Evolutionary conservation across 2,888 invertebrate species (phyloP).

Genomic region (Synanthedon vespiformis): DNA sequence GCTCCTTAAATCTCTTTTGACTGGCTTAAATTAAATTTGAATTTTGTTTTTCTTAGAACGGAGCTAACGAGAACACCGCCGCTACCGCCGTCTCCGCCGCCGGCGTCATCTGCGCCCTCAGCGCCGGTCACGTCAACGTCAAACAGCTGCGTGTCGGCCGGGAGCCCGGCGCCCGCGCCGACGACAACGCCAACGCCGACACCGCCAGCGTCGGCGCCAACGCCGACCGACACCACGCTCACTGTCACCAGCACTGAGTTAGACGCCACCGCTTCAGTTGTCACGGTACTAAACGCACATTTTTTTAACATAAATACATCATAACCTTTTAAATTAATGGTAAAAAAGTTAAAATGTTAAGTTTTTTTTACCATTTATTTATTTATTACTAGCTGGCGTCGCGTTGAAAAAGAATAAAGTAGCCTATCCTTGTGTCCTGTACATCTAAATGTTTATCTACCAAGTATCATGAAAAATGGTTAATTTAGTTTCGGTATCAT

Average conservation of each 20-base stretch:
- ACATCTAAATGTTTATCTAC: no score
- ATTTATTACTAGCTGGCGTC: no score
- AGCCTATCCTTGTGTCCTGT: no score
- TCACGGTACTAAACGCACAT: conserved; percentile 4
- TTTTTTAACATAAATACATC: no score
- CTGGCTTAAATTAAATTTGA: no score
- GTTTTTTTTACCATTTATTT: no score
- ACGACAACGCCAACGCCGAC: conserved; percentile 12
- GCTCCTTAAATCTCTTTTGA: no score
- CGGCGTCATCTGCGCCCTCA: conserved; percentile 45
- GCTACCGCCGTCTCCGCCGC: conserved; percentile 52
- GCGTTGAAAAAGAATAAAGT: no score
- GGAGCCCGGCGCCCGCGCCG: conserved; percentile 19
- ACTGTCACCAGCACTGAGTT: conserved; percentile 3
- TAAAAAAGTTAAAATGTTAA: no score
- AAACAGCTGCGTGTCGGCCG: conserved; percentile 15
- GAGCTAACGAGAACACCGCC: conserved; percentile 48
- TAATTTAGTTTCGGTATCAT: no score
- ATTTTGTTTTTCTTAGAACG: conserved; percentile 21
- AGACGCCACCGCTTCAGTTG: conserved; percentile 10
- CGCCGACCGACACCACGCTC: conserved; percentile 6
- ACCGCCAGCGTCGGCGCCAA: conserved; percentile 7
- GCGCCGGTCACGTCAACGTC: conserved; percentile 23
- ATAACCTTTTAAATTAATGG: no score
- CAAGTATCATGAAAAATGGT: no score